Evolutionary conservation across 1,140 invertebrate genomes (phyloP), one percentile per base, ranked within the genome.

Genomic region (Drosophila obscura): DNA sequence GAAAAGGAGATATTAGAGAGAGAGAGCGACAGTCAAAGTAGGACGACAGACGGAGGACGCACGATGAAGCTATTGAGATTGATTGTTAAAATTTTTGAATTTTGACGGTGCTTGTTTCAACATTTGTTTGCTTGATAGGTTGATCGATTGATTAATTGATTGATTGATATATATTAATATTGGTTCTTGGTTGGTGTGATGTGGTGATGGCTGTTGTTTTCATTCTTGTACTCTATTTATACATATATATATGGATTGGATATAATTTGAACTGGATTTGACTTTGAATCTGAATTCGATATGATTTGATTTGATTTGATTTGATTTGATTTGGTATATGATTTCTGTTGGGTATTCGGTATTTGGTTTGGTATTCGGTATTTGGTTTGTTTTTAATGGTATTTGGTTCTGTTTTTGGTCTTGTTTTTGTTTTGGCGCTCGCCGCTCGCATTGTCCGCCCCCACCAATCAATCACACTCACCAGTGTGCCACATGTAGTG

Each of bases 401-500:
- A 44, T 63, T 69, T 45, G 24, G 35, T 52, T 28, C 4, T 39
- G 50, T 52, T 48, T 52, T 48, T 67, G 28, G n/a, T 48, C 49
- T 63, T 63, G 63, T 62, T 56, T 48, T 69, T n/a, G n/a, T n/a
- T 45, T 58, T 87, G 79, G 82, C 83, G 84, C 84, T 88, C 79
- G 83, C 84, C 84, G 84, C 83, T 89, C 84, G 83, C 80, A 77
- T 57, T 93, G 93, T 82, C 93, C 93, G 76, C 93, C 93, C 81
- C 81, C 81, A 93, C 93, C 90, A 96, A 71, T 71, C 67, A 96
- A 44, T 95, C 73, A 81, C 80, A 87, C 90, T 90, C 78, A 91
- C 91, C 91, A 89, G 96, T 96, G 92, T 97, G 96, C 92, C 96
- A 96, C 63, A 96, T 94, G 73, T 96, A 96, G 92, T 97, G 96